Evolutionary conservation across 2,888 invertebrate species (phyloP), one percentile per base, ranked within the genome.

Genomic region (Ormyrus pomaceus): DNA sequence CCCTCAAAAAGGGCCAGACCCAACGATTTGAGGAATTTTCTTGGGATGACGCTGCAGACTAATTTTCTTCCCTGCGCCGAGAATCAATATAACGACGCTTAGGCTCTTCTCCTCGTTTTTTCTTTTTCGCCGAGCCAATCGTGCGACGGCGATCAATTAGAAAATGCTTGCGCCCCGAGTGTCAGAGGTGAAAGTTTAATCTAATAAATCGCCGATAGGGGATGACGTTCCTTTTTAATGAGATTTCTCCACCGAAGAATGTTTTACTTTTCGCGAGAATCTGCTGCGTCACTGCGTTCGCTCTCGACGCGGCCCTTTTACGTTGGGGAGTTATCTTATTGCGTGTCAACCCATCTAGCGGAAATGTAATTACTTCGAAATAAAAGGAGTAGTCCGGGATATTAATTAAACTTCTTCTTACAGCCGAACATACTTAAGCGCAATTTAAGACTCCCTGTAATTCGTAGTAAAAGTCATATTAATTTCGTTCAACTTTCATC

Each of bases 31-130:
- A 84, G 87, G 86, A 88, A 89, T 89, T 88, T 86, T 85, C 83
- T 83, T 81, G 84, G 84, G 85, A 88, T 89, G 88, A 89, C 87
- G 86, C 84, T 84, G 88, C 85, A 86, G 61, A 84, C 84, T 83
- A 84, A 84, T 82, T 83, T 81, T 82, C 80, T 80, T 83, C 34
- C 84, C 79, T 82, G 76, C 74, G 65, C 80, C 80, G 80, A 86
- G 84, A 88, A 87, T 87, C 87, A 87, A 88, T 85, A 19, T 19
- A 85, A 84, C 85, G 83, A 83, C 81, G 68, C 73, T 82, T 78
- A 83, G 7, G n/a, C 45, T 0, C 58, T 10, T 19, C 46, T 50
- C 48, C 45, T 53, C 50, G 75, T 59, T 8, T 58, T 19, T 56
- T 50, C 13, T 5, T 7, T 8, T 3, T 5, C 68, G 9, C 5